phyloP scores from a whole-genome alignment of 2,888 invertebrate genomes.

The Cosmorhoe ocellata region DNA sequence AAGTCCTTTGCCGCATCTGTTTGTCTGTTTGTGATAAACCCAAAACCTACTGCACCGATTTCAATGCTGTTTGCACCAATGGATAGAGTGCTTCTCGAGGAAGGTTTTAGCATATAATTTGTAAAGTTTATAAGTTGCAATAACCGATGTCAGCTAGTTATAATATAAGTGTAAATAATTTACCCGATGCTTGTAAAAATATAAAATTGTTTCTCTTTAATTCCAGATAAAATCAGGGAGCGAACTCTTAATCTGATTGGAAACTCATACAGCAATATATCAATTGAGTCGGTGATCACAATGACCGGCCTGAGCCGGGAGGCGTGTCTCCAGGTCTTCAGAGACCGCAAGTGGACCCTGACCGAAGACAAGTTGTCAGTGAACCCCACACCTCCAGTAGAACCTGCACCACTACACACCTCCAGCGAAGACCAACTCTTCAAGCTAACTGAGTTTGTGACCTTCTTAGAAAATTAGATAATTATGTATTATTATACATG shows the following conservation, averaged over 20 bases:
- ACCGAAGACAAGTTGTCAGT: slow-evolving; percentile 87
- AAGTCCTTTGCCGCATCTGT: too few species aligned
- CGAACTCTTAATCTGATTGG: slow-evolving; percentile 90
- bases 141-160: too few species aligned
- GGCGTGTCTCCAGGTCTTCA: slow-evolving; percentile 85
- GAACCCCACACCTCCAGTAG: slow-evolving; percentile 85
- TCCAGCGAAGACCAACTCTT: slow-evolving; percentile 94
- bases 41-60: too few species aligned
- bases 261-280: slow-evolving; percentile 93
- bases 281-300: slow-evolving; percentile 87
- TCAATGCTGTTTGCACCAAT: too few species aligned
- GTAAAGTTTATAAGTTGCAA: too few species aligned
- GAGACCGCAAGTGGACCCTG: slow-evolving; percentile 89
- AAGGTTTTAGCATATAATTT: too few species aligned
- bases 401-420: slow-evolving; percentile 82
- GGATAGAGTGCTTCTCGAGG: too few species aligned
- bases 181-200: too few species aligned
- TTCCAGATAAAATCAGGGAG: slow-evolving; percentile 90
- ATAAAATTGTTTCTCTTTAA: too few species aligned
- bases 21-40: too few species aligned
- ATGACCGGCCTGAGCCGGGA: slow-evolving; percentile 90
- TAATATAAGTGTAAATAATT: too few species aligned
- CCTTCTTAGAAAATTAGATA: slow-evolving; percentile 96
- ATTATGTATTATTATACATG: too few species aligned
- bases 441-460: slow-evolving; percentile 96